Base-by-base conservation (phyloP, 2,113 vertebrate species). In the Paradisaea rubra region DNA sequence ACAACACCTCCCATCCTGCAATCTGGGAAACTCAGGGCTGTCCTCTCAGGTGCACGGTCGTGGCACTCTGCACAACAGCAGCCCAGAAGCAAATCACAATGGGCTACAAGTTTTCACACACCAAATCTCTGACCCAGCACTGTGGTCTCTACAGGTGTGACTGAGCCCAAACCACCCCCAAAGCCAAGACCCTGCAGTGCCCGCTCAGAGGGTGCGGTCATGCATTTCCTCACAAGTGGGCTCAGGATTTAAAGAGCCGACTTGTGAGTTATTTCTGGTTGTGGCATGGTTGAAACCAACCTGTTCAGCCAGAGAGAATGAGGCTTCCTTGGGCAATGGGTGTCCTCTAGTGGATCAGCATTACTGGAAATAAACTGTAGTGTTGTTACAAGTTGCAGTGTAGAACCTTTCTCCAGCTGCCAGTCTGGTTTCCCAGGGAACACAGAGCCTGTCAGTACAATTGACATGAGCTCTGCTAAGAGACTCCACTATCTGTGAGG, bases 71-170 rank as follows among this genome's bases (percentile, higher is more conserved):
- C 44, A 33, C 23, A 28, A 11, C 23, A 37, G n/a, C 69, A 70
- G 63, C 39, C 63, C 54, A 15, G 41, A 44, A 23, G 13, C n/a
- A 30, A 41, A 44, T 30, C 71, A 10, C 5, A 3, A 0, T 1
- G 12, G 37, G 27, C 53, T 2, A 0, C 39, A 13, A 9, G 9
- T 54, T 50, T 60, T 37, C 59, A 73, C 31, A 13, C 44, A 27
- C 3, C 5, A 37, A 33, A 76, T 28, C 71, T 22, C n/a, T 27
- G 44, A 21, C n/a, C 6, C 2, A 47, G 45, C n/a, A 22, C 33
- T 28, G 15, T 1, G 0, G 44, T 33, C 39, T 41, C 53, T 13
- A 19, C 20, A 47, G 61, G 27, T 0, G 0, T 3, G 37, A 24
- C 42, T 49, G 18, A 65, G 39, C 57, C 74, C 60, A 84, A 69